Evolutionary conservation across 2,888 invertebrate species (phyloP).

Genomic region (Dryadula phaetusa): DNA sequence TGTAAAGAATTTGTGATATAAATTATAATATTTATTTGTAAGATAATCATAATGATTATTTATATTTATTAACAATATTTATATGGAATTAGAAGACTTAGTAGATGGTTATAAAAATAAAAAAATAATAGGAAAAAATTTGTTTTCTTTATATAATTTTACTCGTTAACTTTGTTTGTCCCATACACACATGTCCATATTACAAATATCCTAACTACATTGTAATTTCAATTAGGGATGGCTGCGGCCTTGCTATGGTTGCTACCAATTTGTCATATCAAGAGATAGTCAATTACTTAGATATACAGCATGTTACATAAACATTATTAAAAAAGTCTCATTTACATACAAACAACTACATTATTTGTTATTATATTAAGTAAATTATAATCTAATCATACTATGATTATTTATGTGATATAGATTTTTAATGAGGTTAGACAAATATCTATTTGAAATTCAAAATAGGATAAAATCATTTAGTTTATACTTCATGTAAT

Average conservation of each 20-base stretch:
- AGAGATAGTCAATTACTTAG: conserved; percentile 68
- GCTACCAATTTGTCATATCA: conserved; percentile 64
- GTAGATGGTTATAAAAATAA: conserved; percentile 31
- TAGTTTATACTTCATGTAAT: too few species aligned
- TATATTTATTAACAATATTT: conserved; percentile 40
- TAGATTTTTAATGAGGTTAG: not conserved
- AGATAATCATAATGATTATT: conserved; percentile 32
- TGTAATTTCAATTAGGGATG: conserved; percentile 78
- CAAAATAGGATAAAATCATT: too few species aligned
- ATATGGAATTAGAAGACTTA: conserved; percentile 32
- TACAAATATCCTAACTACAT: conserved; percentile 31
- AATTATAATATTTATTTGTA: conserved; percentile 38
- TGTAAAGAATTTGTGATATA: conserved; percentile 47
- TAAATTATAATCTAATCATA: not conserved
- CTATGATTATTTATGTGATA: not conserved
- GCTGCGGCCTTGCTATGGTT: conserved; percentile 64
- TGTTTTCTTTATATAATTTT: conserved; percentile 27
- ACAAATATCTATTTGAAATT: too few species aligned
- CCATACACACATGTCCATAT: conserved; percentile 20
- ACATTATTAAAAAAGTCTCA: conserved; percentile 2
- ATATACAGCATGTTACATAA: conserved; percentile 60
- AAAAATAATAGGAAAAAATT: conserved; percentile 20
- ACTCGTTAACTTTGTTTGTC: conserved; percentile 13
- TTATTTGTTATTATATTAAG: too few species aligned
- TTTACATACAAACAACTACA: not conserved